phyloP scores from a whole-genome alignment of 1,140 invertebrate species.

The Camponotus pennsylvanicus region DNA sequence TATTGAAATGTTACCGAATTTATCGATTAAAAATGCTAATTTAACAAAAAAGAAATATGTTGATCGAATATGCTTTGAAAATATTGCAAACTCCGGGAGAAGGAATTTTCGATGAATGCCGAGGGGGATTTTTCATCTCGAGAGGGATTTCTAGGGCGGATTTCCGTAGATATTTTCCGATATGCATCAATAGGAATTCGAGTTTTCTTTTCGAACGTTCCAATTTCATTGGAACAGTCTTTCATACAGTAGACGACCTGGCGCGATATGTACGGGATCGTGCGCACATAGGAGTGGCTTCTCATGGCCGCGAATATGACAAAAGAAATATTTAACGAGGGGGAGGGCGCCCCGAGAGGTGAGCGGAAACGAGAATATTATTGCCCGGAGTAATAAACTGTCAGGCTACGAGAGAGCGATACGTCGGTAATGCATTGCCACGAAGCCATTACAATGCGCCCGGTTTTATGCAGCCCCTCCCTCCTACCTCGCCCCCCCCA shows the following conservation, averaged over 20 bases:
- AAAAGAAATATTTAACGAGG: conserved; percentile 63
- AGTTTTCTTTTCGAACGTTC: conserved; percentile 2
- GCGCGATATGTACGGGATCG: background rate
- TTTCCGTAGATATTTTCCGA: background rate
- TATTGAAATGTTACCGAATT: background rate
- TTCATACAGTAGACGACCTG: background rate
- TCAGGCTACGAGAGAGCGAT: background rate
- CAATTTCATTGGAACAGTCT: background rate
- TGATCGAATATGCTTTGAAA: background rate
- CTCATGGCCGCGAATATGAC: background rate
- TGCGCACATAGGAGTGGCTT: conserved; percentile 16
- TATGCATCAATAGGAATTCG: conserved; percentile 10
- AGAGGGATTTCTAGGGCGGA: background rate
- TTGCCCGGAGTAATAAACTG: conserved; percentile 65
- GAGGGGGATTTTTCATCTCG: background rate
- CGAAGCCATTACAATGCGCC: conserved; percentile 54
- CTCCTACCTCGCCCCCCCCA: background rate
- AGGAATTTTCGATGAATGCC: background rate
- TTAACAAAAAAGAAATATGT: background rate
- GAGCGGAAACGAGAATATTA: conserved; percentile 53
- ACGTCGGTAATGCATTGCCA: conserved; percentile 55
- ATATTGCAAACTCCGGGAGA: background rate
- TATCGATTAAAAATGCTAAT: too few species aligned
- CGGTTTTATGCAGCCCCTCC: conserved; percentile 29
- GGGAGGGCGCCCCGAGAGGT: background rate